Conservation (phyloP, 2,888 invertebrate genomes). For the Athalia cordata region DNA sequence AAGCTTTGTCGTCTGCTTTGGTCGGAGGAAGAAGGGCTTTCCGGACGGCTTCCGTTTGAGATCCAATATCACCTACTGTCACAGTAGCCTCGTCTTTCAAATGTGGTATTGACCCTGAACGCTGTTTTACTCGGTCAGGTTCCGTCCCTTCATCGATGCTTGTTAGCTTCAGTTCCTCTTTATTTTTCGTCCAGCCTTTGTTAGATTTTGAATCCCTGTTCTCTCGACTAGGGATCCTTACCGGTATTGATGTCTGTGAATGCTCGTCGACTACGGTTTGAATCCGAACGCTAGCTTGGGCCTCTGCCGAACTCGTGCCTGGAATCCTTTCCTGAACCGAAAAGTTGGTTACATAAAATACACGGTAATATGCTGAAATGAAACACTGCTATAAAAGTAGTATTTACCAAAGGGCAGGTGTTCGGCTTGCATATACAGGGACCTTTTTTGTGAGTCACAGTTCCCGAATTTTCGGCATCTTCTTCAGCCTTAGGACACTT, state of each 20-base stretch:
- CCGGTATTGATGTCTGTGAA: slow-evolving; percentile 24
- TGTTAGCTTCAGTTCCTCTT: slow-evolving; percentile 39
- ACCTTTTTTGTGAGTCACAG: slow-evolving; percentile 22
- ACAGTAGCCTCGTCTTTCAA: slow-evolving; percentile 50
- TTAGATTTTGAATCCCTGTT: slow-evolving; percentile 4
- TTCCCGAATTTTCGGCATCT: slow-evolving; percentile 8
- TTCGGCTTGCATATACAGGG: slow-evolving; percentile 48
- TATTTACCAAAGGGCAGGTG: slow-evolving; percentile 50
- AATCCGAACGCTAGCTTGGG: slow-evolving; percentile 26
- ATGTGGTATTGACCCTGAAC: slow-evolving; percentile 47
- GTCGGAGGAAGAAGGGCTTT: not conserved
- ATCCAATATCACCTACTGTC: slow-evolving; percentile 49
- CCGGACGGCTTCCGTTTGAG: slow-evolving; percentile 50
- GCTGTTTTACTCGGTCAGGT: slow-evolving; percentile 39
- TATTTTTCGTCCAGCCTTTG: slow-evolving; percentile 39
- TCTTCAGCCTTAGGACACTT: slow-evolving; percentile 23
- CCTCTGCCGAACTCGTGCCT: not conserved
- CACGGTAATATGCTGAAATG: not conserved
- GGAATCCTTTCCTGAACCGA: not conserved
- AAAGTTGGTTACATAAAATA: not conserved
- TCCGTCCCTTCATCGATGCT: slow-evolving; percentile 47
- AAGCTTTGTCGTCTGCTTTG: slow-evolving; percentile 3
- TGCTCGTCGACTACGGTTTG: slow-evolving; percentile 34
- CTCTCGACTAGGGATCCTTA: slow-evolving; percentile 25
- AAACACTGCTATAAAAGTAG: not conserved